Evolutionary conservation across 2,888 invertebrate species (phyloP).

Genomic region (Lepetodrilus schrolli): DNA sequence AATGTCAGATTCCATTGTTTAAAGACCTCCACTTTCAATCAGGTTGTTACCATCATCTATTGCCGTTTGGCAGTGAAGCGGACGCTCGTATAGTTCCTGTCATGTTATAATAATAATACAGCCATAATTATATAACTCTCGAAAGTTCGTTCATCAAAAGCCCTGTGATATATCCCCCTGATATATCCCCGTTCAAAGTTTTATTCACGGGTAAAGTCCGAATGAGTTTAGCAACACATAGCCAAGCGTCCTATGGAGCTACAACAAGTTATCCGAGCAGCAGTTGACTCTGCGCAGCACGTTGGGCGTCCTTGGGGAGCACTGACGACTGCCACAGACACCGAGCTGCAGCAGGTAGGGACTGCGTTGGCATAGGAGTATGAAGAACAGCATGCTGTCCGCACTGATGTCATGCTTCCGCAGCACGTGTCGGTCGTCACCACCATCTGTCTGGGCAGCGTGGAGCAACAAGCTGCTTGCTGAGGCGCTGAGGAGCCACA

Average conservation of each 20-base stretch:
- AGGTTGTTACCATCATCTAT: too few relatives aligned
- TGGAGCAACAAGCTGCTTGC: neutral
- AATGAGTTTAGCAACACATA: neutral
- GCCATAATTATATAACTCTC: too few relatives aligned
- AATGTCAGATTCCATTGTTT: too few relatives aligned
- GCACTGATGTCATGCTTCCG: neutral
- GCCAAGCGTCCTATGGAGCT: neutral
- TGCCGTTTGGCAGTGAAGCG: too few relatives aligned
- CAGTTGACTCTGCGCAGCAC: neutral
- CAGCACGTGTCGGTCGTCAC: neutral
- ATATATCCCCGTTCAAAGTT: too few relatives aligned
- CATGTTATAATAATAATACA: too few relatives aligned
- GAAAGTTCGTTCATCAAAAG: too few relatives aligned
- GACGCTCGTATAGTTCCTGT: too few relatives aligned
- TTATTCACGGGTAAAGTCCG: too few relatives aligned
- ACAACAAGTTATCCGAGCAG: neutral
- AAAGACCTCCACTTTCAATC: too few relatives aligned
- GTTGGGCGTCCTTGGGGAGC: neutral
- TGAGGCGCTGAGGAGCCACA: neutral
- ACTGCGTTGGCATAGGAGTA: neutral
- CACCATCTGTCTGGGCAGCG: neutral
- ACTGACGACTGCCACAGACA: neutral
- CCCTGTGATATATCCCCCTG: too few relatives aligned
- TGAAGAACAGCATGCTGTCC: neutral
- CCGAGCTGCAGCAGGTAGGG: neutral